Conservation (phyloP, 2,888 invertebrate genomes). For the Oscheius sp. region DNA sequence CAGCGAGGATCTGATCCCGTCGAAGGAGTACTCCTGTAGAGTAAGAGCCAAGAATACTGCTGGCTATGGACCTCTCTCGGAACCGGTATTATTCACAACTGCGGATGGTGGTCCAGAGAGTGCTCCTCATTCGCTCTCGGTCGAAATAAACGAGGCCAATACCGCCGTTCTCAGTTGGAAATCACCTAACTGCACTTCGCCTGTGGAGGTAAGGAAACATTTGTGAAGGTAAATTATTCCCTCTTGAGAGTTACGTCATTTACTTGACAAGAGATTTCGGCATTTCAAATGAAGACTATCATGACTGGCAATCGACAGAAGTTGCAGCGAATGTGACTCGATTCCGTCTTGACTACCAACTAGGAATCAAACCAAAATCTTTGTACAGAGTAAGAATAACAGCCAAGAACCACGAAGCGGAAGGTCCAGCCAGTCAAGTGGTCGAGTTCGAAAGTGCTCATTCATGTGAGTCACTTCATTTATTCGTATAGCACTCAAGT, state of each 20-base stretch:
- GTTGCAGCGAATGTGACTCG: slow-evolving; percentile 34
- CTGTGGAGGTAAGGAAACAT: slow-evolving; percentile 42
- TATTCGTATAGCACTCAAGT: background rate
- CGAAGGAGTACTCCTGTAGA: slow-evolving; percentile 47
- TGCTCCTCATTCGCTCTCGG: slow-evolving; percentile 43
- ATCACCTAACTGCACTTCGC: slow-evolving; percentile 47
- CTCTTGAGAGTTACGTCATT: slow-evolving; percentile 48
- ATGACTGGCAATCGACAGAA: slow-evolving; percentile 51
- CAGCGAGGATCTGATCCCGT: slow-evolving; percentile 45
- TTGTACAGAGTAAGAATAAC: slow-evolving; percentile 55
- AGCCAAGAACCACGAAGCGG: slow-evolving; percentile 49
- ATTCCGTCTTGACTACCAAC: slow-evolving; percentile 48
- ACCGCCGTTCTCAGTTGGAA: slow-evolving; percentile 51
- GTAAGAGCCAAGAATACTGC: slow-evolving; percentile 52
- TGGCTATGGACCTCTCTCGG: slow-evolving; percentile 51
- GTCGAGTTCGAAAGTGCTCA: slow-evolving; percentile 59
- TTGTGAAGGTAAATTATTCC: background rate
- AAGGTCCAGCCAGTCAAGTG: slow-evolving; percentile 51
- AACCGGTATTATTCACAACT: slow-evolving; percentile 43
- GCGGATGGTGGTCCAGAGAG: slow-evolving; percentile 56
- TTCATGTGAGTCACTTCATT: slow-evolving; percentile 33
- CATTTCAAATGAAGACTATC: slow-evolving; percentile 50
- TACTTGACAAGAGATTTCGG: slow-evolving; percentile 57
- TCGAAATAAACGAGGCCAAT: slow-evolving; percentile 58
- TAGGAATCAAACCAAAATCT: slow-evolving; percentile 57